Evolutionary conservation across 2,113 vertebrate genomes (phyloP).

Genomic region (Bagarius yarrelli): DNA sequence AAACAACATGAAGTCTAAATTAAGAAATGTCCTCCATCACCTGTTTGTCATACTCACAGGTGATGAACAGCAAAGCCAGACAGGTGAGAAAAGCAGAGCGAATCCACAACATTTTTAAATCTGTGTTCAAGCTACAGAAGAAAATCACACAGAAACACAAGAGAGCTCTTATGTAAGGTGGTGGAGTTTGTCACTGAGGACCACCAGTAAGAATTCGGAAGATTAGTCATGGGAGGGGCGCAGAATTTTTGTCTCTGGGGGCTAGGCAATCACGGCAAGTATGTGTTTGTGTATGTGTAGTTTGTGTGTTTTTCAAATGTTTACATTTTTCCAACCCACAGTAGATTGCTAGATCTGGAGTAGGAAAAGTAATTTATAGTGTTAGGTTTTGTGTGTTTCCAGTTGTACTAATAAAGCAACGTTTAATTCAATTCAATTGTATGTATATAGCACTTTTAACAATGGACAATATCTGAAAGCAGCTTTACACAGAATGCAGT

Average conservation of each 20-base stretch:
- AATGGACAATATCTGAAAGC: too few species aligned
- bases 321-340: too few species aligned
- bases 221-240: conserved; percentile 40
- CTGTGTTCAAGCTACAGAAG: conserved; percentile 44
- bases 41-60: conserved; percentile 71
- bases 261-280: not conserved
- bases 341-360: too few species aligned
- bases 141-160: conserved; percentile 40
- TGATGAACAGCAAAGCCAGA: conserved; percentile 62
- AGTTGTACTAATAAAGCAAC: too few species aligned
- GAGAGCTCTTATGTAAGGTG: conserved; percentile 24
- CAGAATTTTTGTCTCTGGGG: conserved; percentile 1
- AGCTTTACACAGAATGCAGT: too few species aligned
- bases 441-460: too few species aligned
- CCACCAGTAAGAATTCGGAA: conserved; percentile 19
- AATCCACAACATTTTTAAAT: conserved; percentile 75
- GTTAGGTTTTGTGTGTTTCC: too few species aligned
- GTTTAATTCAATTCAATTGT: too few species aligned
- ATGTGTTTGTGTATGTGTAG: not conserved
- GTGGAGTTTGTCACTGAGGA: conserved; percentile 22
- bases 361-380: too few species aligned
- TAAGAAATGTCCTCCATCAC: conserved; percentile 7
- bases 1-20: not conserved
- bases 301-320: not conserved
- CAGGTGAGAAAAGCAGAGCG: conserved; percentile 64